A percentile compares a stretch with the other conserved stretches of the same genome.
phyloP scores from a whole-genome alignment of 2,113 vertebrate genomes.

The Aphyosemion australe region DNA sequence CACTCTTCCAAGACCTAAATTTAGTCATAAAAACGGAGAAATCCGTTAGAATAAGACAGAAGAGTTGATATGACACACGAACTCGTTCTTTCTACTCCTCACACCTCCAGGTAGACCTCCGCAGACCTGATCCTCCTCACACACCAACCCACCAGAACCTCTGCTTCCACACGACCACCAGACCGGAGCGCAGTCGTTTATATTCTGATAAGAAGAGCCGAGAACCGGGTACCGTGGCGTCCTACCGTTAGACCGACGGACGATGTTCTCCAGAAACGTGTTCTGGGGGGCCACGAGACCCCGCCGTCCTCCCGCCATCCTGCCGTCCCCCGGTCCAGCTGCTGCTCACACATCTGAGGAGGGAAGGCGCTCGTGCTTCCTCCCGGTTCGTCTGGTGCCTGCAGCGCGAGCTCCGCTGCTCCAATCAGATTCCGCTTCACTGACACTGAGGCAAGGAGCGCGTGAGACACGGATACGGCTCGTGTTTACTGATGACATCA shows the following conservation, averaged over 20 bases:
- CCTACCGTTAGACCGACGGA: conserved; percentile 91
- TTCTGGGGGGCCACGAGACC: conserved; percentile 93
- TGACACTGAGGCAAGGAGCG: not conserved
- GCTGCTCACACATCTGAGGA: conserved; percentile 55
- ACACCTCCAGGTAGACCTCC: no score
- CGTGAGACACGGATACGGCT: not conserved
- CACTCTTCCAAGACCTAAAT: no score
- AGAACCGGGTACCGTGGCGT: no score
- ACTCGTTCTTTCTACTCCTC: no score
- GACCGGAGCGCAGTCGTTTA: no score
- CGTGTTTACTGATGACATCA: conserved; percentile 4
- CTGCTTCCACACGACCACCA: not conserved
- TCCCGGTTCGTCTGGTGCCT: conserved; percentile 29
- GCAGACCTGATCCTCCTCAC: no score
- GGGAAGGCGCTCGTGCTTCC: conserved; percentile 37
- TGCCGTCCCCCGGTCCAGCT: conserved; percentile 40
- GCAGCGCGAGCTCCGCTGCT: conserved; percentile 28
- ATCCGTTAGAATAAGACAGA: no score
- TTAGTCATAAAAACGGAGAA: no score
- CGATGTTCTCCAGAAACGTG: conserved; percentile 93
- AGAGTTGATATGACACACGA: no score
- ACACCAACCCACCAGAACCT: not conserved
- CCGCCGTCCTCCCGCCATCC: conserved; percentile 89
- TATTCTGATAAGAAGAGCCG: not conserved
- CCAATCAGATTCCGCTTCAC: no score